Percentiles rank a stretch among this genome's conserved stretches.
Evolutionary conservation across 2,888 invertebrate genomes (phyloP).

Genomic region (Lissocephala sabroskyi): DNA sequence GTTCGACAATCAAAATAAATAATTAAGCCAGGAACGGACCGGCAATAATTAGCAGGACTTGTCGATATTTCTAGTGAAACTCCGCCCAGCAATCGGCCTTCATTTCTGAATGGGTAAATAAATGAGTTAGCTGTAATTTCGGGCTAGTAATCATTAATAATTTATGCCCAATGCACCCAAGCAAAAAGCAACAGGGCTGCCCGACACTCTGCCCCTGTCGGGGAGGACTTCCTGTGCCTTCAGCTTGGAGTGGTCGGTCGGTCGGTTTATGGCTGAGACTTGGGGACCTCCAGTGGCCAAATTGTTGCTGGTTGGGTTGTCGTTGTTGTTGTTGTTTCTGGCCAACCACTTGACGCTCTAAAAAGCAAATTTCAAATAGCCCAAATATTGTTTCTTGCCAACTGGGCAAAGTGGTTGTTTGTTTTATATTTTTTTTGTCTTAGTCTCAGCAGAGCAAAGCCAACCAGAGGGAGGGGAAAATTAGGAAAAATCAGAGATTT

Average conservation of each 20-base stretch:
- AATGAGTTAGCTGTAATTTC: slow-evolving; percentile 66
- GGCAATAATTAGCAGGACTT: slow-evolving; percentile 39
- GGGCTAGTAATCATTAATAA: slow-evolving; percentile 66
- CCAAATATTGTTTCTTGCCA: slow-evolving; percentile 52
- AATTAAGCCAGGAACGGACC: slow-evolving; percentile 30
- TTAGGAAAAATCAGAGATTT: too few species aligned
- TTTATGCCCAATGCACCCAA: slow-evolving; percentile 53
- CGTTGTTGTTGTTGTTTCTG: slow-evolving; percentile 30
- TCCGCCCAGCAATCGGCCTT: slow-evolving; percentile 52
- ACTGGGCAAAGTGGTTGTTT: too few species aligned
- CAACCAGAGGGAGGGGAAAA: too few species aligned
- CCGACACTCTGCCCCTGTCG: not conserved
- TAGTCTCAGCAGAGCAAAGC: too few species aligned
- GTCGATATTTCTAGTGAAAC: too few species aligned
- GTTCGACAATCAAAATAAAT: slow-evolving; percentile 54
- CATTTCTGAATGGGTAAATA: slow-evolving; percentile 65
- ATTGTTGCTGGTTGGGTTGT: slow-evolving; percentile 13
- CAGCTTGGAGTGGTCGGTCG: not conserved
- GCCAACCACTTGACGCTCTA: slow-evolving; percentile 50
- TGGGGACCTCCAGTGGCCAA: slow-evolving; percentile 3
- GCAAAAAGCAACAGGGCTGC: slow-evolving; percentile 2
- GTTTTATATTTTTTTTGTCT: too few species aligned
- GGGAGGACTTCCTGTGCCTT: not conserved
- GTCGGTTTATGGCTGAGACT: not conserved
- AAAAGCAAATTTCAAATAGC: slow-evolving; percentile 53